Percentiles rank a stretch among this genome's conserved stretches.
phyloP scores from a whole-genome alignment of 1,140 invertebrate genomes.

The Phymorhynchus buccinoides region DNA sequence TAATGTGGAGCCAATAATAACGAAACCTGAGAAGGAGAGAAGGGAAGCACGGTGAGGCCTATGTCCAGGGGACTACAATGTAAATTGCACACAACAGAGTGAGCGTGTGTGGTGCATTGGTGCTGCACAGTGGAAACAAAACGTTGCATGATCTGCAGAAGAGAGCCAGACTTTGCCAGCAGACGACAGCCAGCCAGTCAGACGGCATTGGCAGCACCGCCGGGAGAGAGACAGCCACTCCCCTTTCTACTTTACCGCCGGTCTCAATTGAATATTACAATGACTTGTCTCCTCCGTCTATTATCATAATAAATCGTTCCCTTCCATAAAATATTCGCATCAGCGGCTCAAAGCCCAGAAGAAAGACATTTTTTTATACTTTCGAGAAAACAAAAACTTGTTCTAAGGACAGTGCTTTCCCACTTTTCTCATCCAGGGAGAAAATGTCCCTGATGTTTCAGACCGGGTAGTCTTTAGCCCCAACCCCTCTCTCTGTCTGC shows the following conservation, averaged over 20 bases:
- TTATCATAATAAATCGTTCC: constrained; percentile 41
- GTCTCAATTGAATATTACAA: constrained; percentile 26
- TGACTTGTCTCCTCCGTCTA: constrained; percentile 13
- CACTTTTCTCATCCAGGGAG: no score
- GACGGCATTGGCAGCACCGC: background rate
- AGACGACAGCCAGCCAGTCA: constrained; percentile 15
- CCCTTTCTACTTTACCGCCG: constrained; percentile 19
- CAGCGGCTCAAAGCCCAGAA: constrained; percentile 22
- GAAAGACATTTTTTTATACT: constrained; percentile 22
- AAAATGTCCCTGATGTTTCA: background rate
- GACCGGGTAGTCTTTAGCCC: background rate
- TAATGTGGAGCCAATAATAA: background rate
- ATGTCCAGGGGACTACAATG: background rate
- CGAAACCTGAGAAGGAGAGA: background rate
- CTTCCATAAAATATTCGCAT: constrained; percentile 42
- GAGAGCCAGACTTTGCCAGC: background rate
- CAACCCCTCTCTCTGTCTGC: background rate
- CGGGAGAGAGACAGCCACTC: constrained; percentile 5
- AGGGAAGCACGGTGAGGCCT: background rate
- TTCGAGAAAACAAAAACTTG: background rate
- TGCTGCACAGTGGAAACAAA: background rate
- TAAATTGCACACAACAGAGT: background rate
- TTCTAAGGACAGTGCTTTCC: background rate
- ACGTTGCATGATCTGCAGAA: no score
- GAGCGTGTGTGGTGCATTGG: background rate